phyloP scores from a whole-genome alignment of 2,113 vertebrate species.

The Lasiurus cinereus region DNA sequence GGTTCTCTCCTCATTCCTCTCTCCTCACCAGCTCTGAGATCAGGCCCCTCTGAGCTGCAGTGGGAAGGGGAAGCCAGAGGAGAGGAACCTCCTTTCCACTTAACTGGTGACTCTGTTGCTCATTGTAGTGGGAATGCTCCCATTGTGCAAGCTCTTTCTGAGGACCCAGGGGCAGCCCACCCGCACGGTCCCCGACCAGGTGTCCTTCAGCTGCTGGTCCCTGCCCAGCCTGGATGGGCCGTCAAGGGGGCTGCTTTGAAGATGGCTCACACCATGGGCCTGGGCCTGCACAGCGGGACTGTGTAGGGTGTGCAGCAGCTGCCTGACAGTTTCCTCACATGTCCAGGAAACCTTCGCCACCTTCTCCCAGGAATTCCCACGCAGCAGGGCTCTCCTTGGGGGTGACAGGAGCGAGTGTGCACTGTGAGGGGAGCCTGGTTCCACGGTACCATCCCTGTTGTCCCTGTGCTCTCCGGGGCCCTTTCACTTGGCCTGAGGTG shows the following conservation, averaged over 20 bases:
- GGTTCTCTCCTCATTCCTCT: no score
- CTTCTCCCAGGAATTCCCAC: not conserved
- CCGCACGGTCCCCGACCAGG: not conserved
- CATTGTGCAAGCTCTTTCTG: not conserved
- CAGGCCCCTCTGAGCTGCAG: not conserved
- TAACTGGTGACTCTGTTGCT: not conserved
- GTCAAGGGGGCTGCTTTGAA: not conserved
- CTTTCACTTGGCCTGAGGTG: not conserved
- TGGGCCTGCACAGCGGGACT: not conserved
- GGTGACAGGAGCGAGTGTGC: rapidly evolving
- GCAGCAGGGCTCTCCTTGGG: not conserved
- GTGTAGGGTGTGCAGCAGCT: not conserved
- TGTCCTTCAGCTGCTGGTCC: not conserved
- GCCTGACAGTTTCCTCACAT: no score
- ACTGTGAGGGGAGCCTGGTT: not conserved
- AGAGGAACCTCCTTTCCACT: not conserved
- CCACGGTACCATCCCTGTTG: no score
- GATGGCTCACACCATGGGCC: not conserved
- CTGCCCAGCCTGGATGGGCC: not conserved
- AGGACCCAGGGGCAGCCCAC: not conserved
- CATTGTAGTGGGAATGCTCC: no score
- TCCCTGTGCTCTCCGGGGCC: not conserved
- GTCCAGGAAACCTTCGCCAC: not conserved
- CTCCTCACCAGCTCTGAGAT: not conserved
- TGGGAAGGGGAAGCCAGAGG: not conserved